phyloP scores from a whole-genome alignment of 2,113 vertebrate genomes.

The Eudyptes chrysolophus region DNA sequence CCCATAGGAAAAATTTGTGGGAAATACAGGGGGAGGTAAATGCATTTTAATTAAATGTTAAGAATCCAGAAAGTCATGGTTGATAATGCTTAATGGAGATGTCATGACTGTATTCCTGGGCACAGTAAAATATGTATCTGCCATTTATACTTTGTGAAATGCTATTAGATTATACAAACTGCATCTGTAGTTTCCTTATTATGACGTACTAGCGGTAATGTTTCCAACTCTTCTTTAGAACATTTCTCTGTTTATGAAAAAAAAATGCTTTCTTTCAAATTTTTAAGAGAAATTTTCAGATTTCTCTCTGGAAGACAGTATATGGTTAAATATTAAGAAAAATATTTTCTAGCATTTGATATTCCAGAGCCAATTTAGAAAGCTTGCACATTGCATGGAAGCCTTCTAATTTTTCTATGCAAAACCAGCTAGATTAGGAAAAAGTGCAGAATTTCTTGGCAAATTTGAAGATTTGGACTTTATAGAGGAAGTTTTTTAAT shows the following conservation, averaged over 20 bases:
- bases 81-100: background rate
- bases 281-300: background rate
- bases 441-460: background rate
- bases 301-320: background rate
- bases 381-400: background rate
- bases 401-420: background rate
- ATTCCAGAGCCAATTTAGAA: background rate
- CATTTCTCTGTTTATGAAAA: background rate
- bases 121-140: background rate
- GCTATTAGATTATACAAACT: background rate
- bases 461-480: background rate
- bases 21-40: background rate
- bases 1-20: background rate
- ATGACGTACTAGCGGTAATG: background rate
- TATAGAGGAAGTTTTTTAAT: background rate
- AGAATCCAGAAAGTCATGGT: background rate
- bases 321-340: background rate
- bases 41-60: background rate
- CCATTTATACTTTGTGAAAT: background rate
- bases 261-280: background rate
- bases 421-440: background rate
- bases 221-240: background rate
- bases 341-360: background rate
- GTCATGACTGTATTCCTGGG: background rate
- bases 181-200: background rate